Conservation (phyloP, 2,888 invertebrate genomes). For the Ectropis crepuscularia region DNA sequence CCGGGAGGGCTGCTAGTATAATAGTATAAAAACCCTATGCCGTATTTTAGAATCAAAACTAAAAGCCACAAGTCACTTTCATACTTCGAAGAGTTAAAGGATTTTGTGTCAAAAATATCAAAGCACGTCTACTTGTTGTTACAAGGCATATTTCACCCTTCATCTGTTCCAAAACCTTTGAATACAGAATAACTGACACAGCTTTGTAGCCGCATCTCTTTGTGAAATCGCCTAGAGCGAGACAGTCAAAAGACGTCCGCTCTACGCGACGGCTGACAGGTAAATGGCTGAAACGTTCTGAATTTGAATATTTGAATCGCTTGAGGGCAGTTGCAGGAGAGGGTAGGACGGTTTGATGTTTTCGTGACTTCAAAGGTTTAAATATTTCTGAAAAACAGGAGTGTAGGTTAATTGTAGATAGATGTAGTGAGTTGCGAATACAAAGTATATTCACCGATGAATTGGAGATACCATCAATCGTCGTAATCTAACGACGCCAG, state of each 20-base stretch:
- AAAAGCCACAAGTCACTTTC: neutral
- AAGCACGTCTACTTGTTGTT: constrained; percentile 19
- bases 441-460: too few relatives aligned
- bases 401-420: too few relatives aligned
- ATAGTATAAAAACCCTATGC: neutral
- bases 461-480: too few relatives aligned
- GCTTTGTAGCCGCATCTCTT: constrained; percentile 42
- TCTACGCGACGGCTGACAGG: constrained; percentile 50
- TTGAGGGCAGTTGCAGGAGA: constrained; percentile 44
- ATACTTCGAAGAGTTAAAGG: neutral
- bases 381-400: too few relatives aligned
- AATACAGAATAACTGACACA: constrained; percentile 17
- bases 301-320: constrained; percentile 56
- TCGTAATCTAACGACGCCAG: too few relatives aligned
- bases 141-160: constrained; percentile 37
- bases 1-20: too few relatives aligned
- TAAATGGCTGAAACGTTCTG: constrained; percentile 50
- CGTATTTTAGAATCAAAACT: neutral
- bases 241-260: constrained; percentile 46
- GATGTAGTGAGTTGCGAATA: too few relatives aligned
- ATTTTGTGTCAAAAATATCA: constrained; percentile 13
- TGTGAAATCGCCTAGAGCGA: constrained; percentile 51
- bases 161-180: constrained; percentile 34
- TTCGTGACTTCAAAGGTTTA: neutral
- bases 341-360: constrained; percentile 12